Base-by-base conservation (phyloP, 2,113 vertebrate species). In the Salvelinus alpinus region DNA sequence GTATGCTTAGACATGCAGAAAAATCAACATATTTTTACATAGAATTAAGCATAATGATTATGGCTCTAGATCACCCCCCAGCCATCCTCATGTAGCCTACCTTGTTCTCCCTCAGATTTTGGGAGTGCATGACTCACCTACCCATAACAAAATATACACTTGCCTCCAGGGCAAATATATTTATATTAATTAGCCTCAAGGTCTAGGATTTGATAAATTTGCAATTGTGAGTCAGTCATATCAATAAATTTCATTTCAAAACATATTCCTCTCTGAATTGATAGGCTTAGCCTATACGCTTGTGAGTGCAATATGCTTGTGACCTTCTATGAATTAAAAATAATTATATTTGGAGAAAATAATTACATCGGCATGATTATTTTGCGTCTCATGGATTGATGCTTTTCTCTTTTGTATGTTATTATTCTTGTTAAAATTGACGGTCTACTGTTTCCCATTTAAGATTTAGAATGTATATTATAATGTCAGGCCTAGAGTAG, bases 151-250 rank as follows among this genome's bases (percentile, higher is more conserved):
- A n/a, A 68, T 31, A 66, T 80, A 31, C 73, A 78, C 44, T 65
- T 47, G 69, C 16, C 27, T 70, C 80, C 25, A 48, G 7, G 57
- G 22, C 5, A 47, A 27, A 47, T 65, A 74, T 27, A 48, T 47
- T n/a, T 65, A 14, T 65, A 48, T 47, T 29, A 65, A 74, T 64
- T 64, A 71, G 44, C 13, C 64, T 69, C 18, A 77, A 62, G 65
- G 5, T 22, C 80, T 64, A 38, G 31, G 77, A 76, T 60, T 70
- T 65, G 47, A 72, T 54, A 70, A 24, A 27, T 74, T n/a, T 60
- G 62, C 27, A n/a, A 20, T 64, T 72, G 62, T 75, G 38, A 65
- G 20, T 64, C 25, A 2, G 71, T 65, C 16, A 66, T 51, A 67
- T 7, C 71, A 38, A 5, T 65, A 0, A 29, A 16, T 29, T 65